Evolutionary conservation across 2,888 invertebrate genomes (phyloP).

Genomic region (Lepetodrilus schrolli): DNA sequence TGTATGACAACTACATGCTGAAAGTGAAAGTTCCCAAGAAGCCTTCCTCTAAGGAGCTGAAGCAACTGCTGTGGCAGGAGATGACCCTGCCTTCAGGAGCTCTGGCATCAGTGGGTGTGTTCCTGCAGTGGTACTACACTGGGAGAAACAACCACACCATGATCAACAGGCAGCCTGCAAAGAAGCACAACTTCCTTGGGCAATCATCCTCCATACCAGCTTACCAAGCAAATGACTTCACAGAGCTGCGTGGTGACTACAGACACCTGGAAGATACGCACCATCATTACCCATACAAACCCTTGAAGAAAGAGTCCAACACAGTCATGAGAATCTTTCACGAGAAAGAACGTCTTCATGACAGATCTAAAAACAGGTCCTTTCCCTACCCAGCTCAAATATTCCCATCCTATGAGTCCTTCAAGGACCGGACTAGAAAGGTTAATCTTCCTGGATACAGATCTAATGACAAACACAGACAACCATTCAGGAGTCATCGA

Average conservation of each 20-base stretch:
- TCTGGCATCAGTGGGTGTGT: conserved; percentile 61
- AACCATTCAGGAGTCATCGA: no score
- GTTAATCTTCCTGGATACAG: no score
- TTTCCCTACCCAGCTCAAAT: neutral
- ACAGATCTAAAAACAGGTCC: neutral
- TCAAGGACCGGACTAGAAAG: no score
- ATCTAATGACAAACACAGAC: no score
- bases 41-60: conserved; percentile 52
- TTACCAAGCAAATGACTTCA: neutral
- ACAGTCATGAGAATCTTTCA: conserved; percentile 5
- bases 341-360: neutral
- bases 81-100: conserved; percentile 57
- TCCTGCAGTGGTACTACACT: conserved; percentile 62
- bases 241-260: conserved; percentile 15
- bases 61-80: conserved; percentile 54
- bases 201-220: neutral
- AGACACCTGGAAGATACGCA: neutral
- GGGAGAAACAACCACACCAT: conserved; percentile 39
- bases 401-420: neutral
- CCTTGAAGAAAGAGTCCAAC: neutral
- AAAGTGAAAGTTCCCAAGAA: conserved; percentile 54
- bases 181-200: neutral
- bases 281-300: neutral
- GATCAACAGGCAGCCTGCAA: neutral
- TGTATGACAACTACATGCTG: conserved; percentile 53